Evolutionary conservation across 2,888 invertebrate genomes (phyloP), one percentile per base, ranked within the genome.

Genomic region (Anagyrus pseudococci): DNA sequence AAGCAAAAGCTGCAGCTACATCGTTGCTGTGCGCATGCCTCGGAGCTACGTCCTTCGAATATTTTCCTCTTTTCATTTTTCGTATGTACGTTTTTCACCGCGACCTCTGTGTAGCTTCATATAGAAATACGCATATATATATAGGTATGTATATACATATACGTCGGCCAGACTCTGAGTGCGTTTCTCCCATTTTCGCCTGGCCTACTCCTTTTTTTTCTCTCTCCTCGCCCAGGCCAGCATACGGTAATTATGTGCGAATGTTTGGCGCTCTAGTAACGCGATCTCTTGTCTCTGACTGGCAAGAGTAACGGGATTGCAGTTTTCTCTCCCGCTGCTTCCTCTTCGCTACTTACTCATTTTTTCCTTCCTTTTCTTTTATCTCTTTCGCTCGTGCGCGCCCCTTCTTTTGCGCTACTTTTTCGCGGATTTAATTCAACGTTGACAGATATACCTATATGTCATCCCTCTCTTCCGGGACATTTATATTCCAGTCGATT

Each of bases 181-280:
- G n/a, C n/a, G n/a, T n/a, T n/a, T n/a, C n/a, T n/a, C n/a, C n/a
- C n/a, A n/a, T n/a, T n/a, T n/a, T n/a, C n/a, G 29, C 26, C n/a
- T 25, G 37, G 17, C 13, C 25, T 17, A 8, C 41, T 49, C 17
- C 52, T 50, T 62, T 62, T 29, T 20, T 58, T 55, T 20, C 54
- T 13, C 25, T 26, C 53, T n/a, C n/a, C n/a, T n/a, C n/a, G n/a
- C n/a, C n/a, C n/a, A n/a, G n/a, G n/a, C n/a, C n/a, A n/a, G n/a
- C n/a, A n/a, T n/a, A n/a, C 40, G 57, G 64, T 58, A 67, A 67
- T 67, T 67, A 64, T 61, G 52, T 61, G 64, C 67, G 53, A 67
- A 57, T 64, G 57, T 58, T 62, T 58, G 48, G 50, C 57, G 55
- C 41, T 7, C 58, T 40, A 48, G 62, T 60, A 64, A 58, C 52